These are phyloP conservation scores for Ditylenchus dipsaci DNA, from an alignment of 1,140 invertebrate genomes.

Conservation along the genomic window DNA sequence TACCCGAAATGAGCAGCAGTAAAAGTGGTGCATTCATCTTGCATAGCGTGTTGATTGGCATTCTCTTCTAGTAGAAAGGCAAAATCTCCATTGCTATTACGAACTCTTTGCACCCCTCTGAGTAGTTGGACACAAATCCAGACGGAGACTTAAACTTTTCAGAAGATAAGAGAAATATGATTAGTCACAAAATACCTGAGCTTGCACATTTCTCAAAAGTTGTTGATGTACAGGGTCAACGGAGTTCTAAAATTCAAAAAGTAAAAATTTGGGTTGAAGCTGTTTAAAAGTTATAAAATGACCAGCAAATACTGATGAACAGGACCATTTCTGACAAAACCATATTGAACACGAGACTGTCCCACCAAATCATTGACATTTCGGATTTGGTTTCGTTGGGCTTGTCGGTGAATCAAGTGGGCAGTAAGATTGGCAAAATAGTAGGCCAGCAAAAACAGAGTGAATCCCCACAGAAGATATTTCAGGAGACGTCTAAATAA, in stretches of 20 bases:
- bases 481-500: background rate
- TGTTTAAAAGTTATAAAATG: background rate
- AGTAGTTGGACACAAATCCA: background rate
- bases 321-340: background rate
- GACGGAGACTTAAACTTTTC: background rate
- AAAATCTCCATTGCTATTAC: background rate
- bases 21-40: background rate
- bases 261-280: background rate
- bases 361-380: background rate
- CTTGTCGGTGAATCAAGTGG: background rate
- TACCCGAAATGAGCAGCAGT: background rate
- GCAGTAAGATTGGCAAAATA: background rate
- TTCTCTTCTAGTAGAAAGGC: background rate
- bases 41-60: background rate
- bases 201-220: background rate
- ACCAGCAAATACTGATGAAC: background rate
- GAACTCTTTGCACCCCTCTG: background rate
- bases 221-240: background rate
- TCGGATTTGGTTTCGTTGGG: background rate
- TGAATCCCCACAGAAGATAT: background rate
- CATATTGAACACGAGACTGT: background rate
- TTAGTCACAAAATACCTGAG: background rate
- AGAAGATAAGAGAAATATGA: background rate
- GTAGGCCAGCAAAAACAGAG: background rate
- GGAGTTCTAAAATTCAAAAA: background rate